Base-by-base conservation (phyloP, 2,113 vertebrate species). In the Tyto alba region DNA sequence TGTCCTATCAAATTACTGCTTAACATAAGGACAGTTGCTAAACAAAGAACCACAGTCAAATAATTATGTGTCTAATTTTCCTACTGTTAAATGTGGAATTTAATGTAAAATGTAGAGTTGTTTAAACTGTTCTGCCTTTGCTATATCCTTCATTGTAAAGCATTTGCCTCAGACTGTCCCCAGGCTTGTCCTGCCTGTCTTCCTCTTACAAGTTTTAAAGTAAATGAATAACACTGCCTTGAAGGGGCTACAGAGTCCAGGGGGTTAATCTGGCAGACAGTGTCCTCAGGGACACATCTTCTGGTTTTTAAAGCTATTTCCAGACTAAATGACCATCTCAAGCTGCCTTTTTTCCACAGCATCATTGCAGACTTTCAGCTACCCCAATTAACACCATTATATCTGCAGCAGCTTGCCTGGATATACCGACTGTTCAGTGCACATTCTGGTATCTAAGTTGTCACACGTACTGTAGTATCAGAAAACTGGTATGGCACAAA, bases 261-360 rank as follows among this genome's bases (percentile, higher is more conserved):
- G 56, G 23, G 1, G 71, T 76, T 89, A 50, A 66, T 80, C 50
- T 81, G 59, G 20, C 40, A 41, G 36, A 76, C 17, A 27, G 21
- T 85, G 40, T 57, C 81, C 48, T 66, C 36, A 64, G 74, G 57
- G 81, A 79, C 48, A 60, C 0, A 4, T 53, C 52, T 84, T 75
- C 36, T 12, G 40, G 19, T 64, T 95, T 89, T 85, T 85, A 89
- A 92, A 82, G 45, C 62, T 89, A 40, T 88, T 96, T 94, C 59
- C 53, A 88, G 53, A 90, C 66, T 85, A 92, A 91, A 78, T 68
- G 10, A 69, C 32, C 62, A 68, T 75, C 11, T 10, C 48, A 92
- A 68, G 3, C 21, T 82, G 66, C 14, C 52, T 36, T 11, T 69
- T 94, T 91, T 67, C 60, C 6, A 1, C 41, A 89, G 22, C 19